These are phyloP conservation scores for Dermatophagoides farinae DNA, from an alignment of 1,140 invertebrate species.

Conservation along the genomic window DNA sequence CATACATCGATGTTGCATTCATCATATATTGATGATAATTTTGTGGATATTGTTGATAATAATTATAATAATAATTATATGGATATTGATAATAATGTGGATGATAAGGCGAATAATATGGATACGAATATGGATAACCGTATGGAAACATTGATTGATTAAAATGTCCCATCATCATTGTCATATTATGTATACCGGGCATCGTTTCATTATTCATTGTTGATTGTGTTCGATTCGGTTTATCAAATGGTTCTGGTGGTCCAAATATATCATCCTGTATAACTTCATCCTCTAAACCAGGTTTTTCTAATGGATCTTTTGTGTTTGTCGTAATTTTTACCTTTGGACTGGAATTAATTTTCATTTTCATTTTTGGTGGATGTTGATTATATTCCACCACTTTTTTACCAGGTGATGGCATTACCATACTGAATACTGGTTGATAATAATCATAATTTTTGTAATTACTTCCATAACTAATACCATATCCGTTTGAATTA, in stretches of 20 bases:
- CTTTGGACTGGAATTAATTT: conserved; percentile 9
- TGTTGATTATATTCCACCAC: conserved; percentile 2
- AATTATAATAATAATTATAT: neutral
- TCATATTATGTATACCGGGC: neutral
- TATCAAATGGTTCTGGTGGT: conserved; percentile 11
- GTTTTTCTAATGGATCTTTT: conserved; percentile 11
- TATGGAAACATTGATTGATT: conserved; percentile 9
- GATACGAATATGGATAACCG: conserved; percentile 3
- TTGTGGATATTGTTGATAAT: neutral
- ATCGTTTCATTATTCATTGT: neutral
- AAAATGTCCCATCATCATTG: neutral
- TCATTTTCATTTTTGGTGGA: conserved; percentile 7
- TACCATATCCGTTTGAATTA: neutral
- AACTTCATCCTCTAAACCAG: neutral
- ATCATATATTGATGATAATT: neutral
- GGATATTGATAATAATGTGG: neutral
- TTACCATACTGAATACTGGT: conserved; percentile 1
- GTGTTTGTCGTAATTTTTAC: conserved; percentile 12
- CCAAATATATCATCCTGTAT: conserved; percentile 12
- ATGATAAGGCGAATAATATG: neutral
- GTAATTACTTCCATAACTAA: neutral
- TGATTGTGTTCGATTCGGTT: neutral
- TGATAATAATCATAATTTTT: neutral
- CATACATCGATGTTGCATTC: neutral
- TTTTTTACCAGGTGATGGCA: conserved; percentile 7